A percentile compares a stretch with the other conserved stretches of the same genome.
phyloP scores from a whole-genome alignment of 2,113 vertebrate genomes.

The Mionectes macconnelli region DNA sequence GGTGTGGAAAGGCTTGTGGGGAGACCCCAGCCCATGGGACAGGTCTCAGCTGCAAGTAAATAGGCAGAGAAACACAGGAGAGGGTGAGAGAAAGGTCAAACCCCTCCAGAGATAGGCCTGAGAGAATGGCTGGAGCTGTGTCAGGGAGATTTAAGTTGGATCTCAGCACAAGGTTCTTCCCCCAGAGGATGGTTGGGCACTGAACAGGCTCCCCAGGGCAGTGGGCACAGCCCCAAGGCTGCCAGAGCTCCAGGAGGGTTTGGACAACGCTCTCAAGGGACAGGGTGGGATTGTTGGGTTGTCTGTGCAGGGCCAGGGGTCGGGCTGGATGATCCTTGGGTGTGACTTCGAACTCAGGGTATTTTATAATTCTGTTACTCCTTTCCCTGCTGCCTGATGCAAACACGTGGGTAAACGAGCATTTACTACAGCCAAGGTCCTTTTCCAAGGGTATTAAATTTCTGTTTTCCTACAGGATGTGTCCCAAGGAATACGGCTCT shows the following conservation, averaged over 20 bases:
- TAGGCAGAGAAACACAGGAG: fast-evolving
- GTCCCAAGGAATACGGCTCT: background rate
- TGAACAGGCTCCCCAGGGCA: background rate
- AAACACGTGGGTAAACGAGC: background rate
- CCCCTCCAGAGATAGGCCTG: fast-evolving
- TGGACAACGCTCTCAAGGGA: fast-evolving
- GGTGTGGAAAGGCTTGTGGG: no score
- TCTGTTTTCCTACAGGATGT: background rate
- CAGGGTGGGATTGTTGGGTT: background rate
- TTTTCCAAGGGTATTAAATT: background rate
- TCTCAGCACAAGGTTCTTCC: fast-evolving
- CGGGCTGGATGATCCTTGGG: fast-evolving
- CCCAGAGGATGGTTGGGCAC: background rate
- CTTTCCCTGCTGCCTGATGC: background rate
- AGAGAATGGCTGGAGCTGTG: background rate
- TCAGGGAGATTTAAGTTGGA: fast-evolving
- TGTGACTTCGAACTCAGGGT: fast-evolving
- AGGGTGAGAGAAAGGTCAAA: fast-evolving
- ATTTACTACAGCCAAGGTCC: background rate
- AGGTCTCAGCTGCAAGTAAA: fast-evolving
- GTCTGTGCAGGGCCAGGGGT: background rate
- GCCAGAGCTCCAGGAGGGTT: background rate
- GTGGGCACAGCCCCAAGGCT: background rate
- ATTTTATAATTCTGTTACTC: background rate
- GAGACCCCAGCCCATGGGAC: background rate